Conservation (phyloP, 2,797 vertebrate genomes). For the Parotocinclus haroldoi region DNA sequence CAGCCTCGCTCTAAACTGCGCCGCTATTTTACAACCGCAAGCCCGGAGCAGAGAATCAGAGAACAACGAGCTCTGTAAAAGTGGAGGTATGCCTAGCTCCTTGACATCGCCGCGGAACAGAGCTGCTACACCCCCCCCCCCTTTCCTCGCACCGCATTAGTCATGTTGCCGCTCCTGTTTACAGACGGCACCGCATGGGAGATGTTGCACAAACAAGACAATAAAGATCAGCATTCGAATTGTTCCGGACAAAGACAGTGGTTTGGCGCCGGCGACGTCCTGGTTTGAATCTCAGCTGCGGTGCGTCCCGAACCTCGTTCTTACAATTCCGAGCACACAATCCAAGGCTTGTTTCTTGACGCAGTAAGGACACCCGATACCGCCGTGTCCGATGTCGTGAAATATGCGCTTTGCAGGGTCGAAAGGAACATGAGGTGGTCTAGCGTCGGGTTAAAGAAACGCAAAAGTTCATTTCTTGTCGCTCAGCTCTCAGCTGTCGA, state of each 20-base stretch:
- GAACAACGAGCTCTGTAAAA: constrained; percentile 40
- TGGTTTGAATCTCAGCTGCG: constrained; percentile 20
- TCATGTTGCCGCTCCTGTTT: constrained; percentile 34
- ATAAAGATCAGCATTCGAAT: constrained; percentile 12
- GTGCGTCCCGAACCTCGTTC: constrained; percentile 6
- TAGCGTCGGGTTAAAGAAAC: constrained; percentile 12
- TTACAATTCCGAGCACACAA: constrained; percentile 19
- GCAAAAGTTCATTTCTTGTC: constrained; percentile 33
- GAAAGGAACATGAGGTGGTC: constrained; percentile 29
- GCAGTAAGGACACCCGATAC: constrained; percentile 4
- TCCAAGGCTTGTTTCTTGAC: constrained; percentile 25
- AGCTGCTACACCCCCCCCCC: too few relatives aligned
- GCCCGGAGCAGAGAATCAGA: constrained; percentile 41
- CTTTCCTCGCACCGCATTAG: constrained; percentile 30
- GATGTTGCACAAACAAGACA: constrained; percentile 29
- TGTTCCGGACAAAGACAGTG: constrained; percentile 7
- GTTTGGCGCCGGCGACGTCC: constrained; percentile 11
- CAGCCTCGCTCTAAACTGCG: constrained; percentile 39
- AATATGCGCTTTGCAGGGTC: constrained; percentile 17
- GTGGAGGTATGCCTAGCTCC: constrained; percentile 42
- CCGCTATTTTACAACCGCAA: constrained; percentile 48
- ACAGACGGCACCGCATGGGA: constrained; percentile 19
- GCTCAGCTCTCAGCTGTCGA: constrained; percentile 41
- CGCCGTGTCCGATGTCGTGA: not conserved
- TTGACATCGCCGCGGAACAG: constrained; percentile 20